Base-by-base conservation (phyloP, 2,888 invertebrate species). In the Melinaea menophilus region DNA sequence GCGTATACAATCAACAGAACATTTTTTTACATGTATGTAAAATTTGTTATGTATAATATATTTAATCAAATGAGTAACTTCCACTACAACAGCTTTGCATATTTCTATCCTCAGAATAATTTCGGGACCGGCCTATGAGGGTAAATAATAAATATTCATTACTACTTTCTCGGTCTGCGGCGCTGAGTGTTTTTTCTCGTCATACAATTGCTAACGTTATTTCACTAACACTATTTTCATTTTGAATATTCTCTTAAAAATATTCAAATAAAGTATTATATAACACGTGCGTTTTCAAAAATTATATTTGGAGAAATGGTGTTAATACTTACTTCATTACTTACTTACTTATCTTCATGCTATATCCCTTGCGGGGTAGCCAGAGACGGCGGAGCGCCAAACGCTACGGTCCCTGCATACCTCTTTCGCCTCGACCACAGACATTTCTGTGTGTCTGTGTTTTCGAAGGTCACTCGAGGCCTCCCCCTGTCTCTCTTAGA, bases 111-210 rank as follows among this genome's bases (percentile, higher is more conserved):
- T 55, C 54, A 51, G 62, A 63, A 63, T 65, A 68, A 68, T 65
- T 68, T 60, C 63, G 61, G 67, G 61, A 56, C 61, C 59, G 60
- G 68, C 71, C 70, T 67, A 68, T 66, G 66, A 65, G 69, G 69
- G 68, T 69, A 71, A 69, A 72, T 70, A 71, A 73, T 73, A 69
- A 73, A 73, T 73, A 73, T 73, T 73, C 71, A 73, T 72, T 69
- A 67, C 71, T 69, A 69, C 69, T 72, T 71, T 69, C 69, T 69
- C 72, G 66, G 69, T 58, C 62, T 62, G 59, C 59, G 37, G 67
- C 66, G 68, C 61, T 60, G 67, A 71, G 71, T 65, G 69, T 59
- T 64, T 67, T 67, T 66, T 69, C 69, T 67, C 66, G 64, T 62
- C 64, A 72, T 69, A 68, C 71, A 71, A 71, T 71, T 73, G 71